Evolutionary conservation across 1,140 invertebrate genomes (phyloP), one percentile per base, ranked within the genome.

Genomic region (Microplitis demolitor): DNA sequence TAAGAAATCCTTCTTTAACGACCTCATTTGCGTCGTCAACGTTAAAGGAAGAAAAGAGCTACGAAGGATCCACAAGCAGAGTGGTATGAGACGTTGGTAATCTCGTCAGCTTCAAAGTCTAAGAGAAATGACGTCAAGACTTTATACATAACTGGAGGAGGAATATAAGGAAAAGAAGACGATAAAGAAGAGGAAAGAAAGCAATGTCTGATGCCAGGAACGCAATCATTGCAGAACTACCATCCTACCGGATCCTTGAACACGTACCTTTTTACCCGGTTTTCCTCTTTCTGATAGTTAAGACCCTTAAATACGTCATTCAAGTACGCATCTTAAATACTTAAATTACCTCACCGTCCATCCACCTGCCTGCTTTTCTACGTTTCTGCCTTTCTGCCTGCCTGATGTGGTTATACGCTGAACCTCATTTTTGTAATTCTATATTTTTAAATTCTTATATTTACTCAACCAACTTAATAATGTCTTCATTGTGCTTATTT

Each of bases 1-100:
- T 69, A 73, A 75, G 72, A 78, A 80, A 80, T 79, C 79, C 75
- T 77, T 60, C 78, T 79, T 78, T 83, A 81, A 83, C 81, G 79
- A 83, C 75, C 79, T 81, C 81, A 83, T 83, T 83, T 80, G 80
- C 79, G 77, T 76, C 71, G 79, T 76, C 77, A 76, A 78, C 77
- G 71, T 78, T 76, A 75, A 75, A 78, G 69, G 76, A 77, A 75
- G 75, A 77, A 78, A 77, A 77, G 69, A 66, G 76, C 13, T 68
- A 45, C 4, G 6, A 56, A 77, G 24, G 75, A 66, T 39, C 9
- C 37, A 16, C 31, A 4, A 51, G 14, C 35, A 63, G 33, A 34
- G 61, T 39, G 61, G 31, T 8, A 14, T 63, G 61, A 14, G 37
- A 45, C 62, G 11, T 45, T 69, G 60, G 71, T 75, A 75, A 75